These are phyloP conservation scores for Pyrrhosoma nymphula DNA, from an alignment of 2,888 invertebrate species.

Conservation along the genomic window DNA sequence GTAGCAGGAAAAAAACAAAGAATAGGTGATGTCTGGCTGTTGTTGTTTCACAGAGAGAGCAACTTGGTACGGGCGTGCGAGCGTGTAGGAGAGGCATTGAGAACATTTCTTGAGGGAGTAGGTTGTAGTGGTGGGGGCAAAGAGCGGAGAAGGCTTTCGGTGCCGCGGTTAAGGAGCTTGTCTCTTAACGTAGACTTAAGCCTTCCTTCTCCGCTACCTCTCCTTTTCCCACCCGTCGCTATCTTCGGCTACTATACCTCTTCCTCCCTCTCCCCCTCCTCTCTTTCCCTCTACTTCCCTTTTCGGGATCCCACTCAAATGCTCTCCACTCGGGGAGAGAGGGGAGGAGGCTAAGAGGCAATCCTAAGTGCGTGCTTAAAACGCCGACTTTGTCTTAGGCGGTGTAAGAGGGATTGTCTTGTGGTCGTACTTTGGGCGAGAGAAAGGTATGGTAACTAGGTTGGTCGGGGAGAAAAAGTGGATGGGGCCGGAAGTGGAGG, in stretches of 20 bases:
- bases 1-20: neutral
- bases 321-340: neutral
- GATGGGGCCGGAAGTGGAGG: neutral
- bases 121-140: neutral
- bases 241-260: neutral
- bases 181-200: slow-evolving; percentile 4
- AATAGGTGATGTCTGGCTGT: neutral
- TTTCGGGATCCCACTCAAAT: slow-evolving; percentile 13
- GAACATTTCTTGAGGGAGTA: neutral
- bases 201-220: neutral
- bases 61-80: neutral
- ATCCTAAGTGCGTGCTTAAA: slow-evolving; percentile 66
- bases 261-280: too few relatives aligned
- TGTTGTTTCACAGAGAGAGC: neutral
- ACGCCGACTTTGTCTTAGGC: slow-evolving; percentile 18
- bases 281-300: neutral
- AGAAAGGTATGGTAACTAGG: slow-evolving; percentile 40
- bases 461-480: neutral
- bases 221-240: neutral
- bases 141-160: neutral
- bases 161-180: slow-evolving; percentile 7
- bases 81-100: neutral
- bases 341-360: slow-evolving; percentile 19
- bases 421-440: slow-evolving; percentile 6
- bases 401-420: slow-evolving; percentile 41